phyloP scores from a whole-genome alignment of 2,888 invertebrate species.

The Craniophora ligustri region DNA sequence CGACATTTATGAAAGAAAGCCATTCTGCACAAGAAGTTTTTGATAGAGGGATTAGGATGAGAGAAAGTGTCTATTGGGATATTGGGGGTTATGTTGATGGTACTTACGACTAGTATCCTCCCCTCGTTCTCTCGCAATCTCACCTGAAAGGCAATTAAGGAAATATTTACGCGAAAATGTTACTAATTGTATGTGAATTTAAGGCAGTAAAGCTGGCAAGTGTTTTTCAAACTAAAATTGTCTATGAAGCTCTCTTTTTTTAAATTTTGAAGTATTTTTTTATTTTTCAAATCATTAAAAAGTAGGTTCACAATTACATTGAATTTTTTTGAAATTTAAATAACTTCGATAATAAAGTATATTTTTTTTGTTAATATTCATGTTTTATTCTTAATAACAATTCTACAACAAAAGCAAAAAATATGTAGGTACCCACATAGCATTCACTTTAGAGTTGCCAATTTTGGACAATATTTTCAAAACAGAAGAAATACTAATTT shows the following conservation, averaged over 20 bases:
- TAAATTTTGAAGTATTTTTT: constrained; percentile 6
- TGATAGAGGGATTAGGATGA: too few relatives aligned
- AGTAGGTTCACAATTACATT: too few relatives aligned
- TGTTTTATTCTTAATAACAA: constrained; percentile 50
- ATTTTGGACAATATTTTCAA: constrained; percentile 43
- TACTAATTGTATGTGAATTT: constrained; percentile 7
- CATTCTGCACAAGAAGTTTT: too few relatives aligned
- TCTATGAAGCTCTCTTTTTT: too few relatives aligned
- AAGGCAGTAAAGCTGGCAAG: constrained; percentile 32
- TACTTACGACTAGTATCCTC: constrained; percentile 94
- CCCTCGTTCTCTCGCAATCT: constrained; percentile 92
- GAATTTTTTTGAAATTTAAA: too few relatives aligned
- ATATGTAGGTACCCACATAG: constrained; percentile 63
- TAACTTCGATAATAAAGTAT: too few relatives aligned
- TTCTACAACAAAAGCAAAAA: constrained; percentile 80
- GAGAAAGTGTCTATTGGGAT: too few relatives aligned
- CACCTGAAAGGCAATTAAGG: constrained; percentile 89
- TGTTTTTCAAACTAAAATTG: neutral
- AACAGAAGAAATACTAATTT: too few relatives aligned
- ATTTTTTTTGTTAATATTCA: too few relatives aligned
- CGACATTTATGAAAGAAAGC: too few relatives aligned
- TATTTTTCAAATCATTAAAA: too few relatives aligned
- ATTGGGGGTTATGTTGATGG: neutral
- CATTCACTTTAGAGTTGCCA: constrained; percentile 73
- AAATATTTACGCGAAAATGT: constrained; percentile 41